Evolutionary conservation across 2,113 vertebrate species (phyloP), one percentile per base, ranked within the genome.

Genomic region (Burhinus oedicnemus): DNA sequence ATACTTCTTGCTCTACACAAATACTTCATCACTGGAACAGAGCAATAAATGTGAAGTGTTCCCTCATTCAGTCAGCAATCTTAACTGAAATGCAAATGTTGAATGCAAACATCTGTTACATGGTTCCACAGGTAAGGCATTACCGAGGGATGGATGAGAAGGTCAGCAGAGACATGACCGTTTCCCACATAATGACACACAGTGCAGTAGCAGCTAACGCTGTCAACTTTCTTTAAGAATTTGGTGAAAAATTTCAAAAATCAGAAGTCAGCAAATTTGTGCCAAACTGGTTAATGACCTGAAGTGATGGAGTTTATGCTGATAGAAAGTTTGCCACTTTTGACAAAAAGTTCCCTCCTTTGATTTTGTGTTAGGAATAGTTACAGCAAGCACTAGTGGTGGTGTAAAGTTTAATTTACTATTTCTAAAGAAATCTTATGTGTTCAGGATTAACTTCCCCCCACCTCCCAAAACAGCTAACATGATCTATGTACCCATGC

Each of bases 131-230:
- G n/a, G 32, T 61, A 34, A 47, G 51, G 15, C 4, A 23, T 18
- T 15, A 79, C 32, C 32, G 45, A 64, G 52, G 34, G 15, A 9
- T 8, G 23, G 42, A 25, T 26, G 13, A 85, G 21, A 58, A 51
- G 2, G 8, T 49, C 34, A 40, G 25, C 12, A 75, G n/a, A 44
- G 27, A 18, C 8, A 17, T 0, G 3, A 42, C 19, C 3, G 10
- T 36, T 81, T 21, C 69, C 55, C 51, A 55, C 3, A 0, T 11
- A 20, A 20, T 0, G 3, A 17, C 11, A 29, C 13, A 12, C 9
- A 1, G 0, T 0, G 7, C 0, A 36, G 38, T 52, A 68, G 22
- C n/a, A 75, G 23, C 17, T 44, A 40, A 44, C 7, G 1, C 14
- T 49, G 26, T 8, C 65, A 84, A 16, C 22, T 40, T 15, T 22